Percentiles rank a stretch among this genome's conserved stretches.
Evolutionary conservation across 2,888 invertebrate species (phyloP).

Genomic region (Aleiodes alternator): DNA sequence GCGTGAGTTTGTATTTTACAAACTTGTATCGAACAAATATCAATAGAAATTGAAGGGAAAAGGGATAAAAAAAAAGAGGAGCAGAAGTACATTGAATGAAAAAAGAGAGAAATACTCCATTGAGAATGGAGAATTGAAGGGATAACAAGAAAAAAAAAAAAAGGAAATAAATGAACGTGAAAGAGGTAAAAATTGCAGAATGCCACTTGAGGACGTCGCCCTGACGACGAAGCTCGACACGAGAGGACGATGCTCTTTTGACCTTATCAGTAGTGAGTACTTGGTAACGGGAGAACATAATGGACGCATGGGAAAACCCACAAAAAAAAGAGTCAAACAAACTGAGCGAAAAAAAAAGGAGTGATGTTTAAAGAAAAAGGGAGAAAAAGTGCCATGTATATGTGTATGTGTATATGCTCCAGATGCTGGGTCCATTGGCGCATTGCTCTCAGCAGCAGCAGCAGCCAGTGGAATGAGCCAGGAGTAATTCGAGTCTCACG

Average conservation of each 20-base stretch:
- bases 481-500: slow-evolving; percentile 1
- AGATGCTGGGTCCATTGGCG: neutral
- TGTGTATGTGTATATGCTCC: neutral
- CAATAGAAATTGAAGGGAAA: neutral
- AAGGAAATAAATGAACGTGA: slow-evolving; percentile 24
- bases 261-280: slow-evolving; percentile 44
- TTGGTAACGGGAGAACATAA: slow-evolving; percentile 46
- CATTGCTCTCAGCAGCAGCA: neutral
- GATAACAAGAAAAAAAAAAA: no score
- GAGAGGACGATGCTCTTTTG: slow-evolving; percentile 50
- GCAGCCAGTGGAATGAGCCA: neutral
- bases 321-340: slow-evolving; percentile 33
- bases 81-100: neutral
- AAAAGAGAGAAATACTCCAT: neutral
- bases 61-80: neutral
- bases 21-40: neutral
- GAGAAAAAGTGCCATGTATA: neutral
- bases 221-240: slow-evolving; percentile 39
- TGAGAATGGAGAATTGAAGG: neutral
- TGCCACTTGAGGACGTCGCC: slow-evolving; percentile 41
- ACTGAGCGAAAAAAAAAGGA: slow-evolving; percentile 15
- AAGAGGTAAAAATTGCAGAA: slow-evolving; percentile 40
- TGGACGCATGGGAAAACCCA: slow-evolving; percentile 36
- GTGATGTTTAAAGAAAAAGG: neutral
- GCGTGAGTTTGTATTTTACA: neutral